Evolutionary conservation across 1,140 invertebrate genomes (phyloP).

Genomic region (Drosophila takahashii): DNA sequence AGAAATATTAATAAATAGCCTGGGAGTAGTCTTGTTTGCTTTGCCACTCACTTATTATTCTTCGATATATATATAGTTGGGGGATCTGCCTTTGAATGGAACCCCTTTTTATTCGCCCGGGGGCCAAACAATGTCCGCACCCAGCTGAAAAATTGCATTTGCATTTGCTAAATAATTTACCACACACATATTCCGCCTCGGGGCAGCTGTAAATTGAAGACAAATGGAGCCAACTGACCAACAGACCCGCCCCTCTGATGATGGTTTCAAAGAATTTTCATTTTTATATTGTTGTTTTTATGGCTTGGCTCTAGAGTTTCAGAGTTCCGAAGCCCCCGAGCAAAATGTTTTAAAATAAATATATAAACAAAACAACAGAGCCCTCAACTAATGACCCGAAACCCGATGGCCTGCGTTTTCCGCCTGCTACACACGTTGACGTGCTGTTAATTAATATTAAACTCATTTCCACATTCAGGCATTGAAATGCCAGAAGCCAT

Average conservation of each 20-base stretch:
- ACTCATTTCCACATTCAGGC: slow-evolving; percentile 67
- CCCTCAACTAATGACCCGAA: slow-evolving; percentile 28
- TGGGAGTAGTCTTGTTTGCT: slow-evolving; percentile 4
- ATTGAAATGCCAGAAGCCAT: slow-evolving; percentile 72
- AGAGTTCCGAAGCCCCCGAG: background rate
- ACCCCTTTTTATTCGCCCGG: no score
- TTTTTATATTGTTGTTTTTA: slow-evolving; percentile 63
- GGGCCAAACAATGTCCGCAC: background rate
- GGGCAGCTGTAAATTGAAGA: slow-evolving; percentile 62
- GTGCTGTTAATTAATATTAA: slow-evolving; percentile 77
- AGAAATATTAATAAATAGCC: slow-evolving; percentile 36
- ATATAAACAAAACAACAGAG: slow-evolving; percentile 8
- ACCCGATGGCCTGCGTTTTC: background rate
- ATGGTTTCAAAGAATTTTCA: slow-evolving; percentile 39
- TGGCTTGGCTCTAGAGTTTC: slow-evolving; percentile 9
- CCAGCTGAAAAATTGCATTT: slow-evolving; percentile 58
- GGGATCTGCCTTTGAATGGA: background rate
- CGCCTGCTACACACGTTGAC: slow-evolving; percentile 42
- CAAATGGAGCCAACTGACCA: slow-evolving; percentile 47
- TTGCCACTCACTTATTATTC: slow-evolving; percentile 11
- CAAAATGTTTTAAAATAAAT: slow-evolving; percentile 52
- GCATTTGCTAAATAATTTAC: slow-evolving; percentile 69
- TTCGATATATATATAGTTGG: background rate
- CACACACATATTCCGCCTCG: slow-evolving; percentile 37
- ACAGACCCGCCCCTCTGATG: background rate